Conservation (phyloP, 2,113 vertebrate species). For the Silurus meridionalis region DNA sequence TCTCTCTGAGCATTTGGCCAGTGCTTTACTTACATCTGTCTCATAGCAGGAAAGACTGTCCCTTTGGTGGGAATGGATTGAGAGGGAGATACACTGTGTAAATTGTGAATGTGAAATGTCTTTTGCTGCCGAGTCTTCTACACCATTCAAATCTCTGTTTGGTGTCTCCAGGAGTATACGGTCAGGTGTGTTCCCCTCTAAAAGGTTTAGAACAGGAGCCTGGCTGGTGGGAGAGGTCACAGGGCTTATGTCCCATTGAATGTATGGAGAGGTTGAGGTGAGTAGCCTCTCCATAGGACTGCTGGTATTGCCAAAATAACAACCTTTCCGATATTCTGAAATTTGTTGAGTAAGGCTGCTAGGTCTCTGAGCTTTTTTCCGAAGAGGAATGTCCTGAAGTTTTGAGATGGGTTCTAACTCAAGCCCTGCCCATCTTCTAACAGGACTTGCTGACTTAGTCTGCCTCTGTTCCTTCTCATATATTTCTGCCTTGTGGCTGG, state of each 20-base stretch:
- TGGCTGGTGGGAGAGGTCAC: constrained; percentile 68
- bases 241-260: constrained; percentile 78
- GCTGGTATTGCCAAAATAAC: constrained; percentile 77
- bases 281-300: constrained; percentile 69
- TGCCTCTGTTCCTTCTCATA: constrained; percentile 44
- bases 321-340: constrained; percentile 71
- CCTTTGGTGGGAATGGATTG: constrained; percentile 57
- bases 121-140: constrained; percentile 52
- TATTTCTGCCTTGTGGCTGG: constrained; percentile 47
- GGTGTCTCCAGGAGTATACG: constrained; percentile 42
- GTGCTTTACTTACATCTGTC: constrained; percentile 42
- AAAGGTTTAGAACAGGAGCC: constrained; percentile 60
- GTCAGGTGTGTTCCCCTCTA: constrained; percentile 46
- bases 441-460: constrained; percentile 53
- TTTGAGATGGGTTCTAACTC: constrained; percentile 70
- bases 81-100: constrained; percentile 69
- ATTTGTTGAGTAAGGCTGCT: constrained; percentile 62
- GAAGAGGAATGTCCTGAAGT: constrained; percentile 69
- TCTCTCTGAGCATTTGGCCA: constrained; percentile 52
- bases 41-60: constrained; percentile 48
- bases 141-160: constrained; percentile 17
- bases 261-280: constrained; percentile 51
- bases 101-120: constrained; percentile 59
- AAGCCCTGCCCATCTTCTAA: constrained; percentile 39
- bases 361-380: constrained; percentile 63